phyloP scores from a whole-genome alignment of 1,140 invertebrate genomes.

The Himalopsyche phryganea region DNA sequence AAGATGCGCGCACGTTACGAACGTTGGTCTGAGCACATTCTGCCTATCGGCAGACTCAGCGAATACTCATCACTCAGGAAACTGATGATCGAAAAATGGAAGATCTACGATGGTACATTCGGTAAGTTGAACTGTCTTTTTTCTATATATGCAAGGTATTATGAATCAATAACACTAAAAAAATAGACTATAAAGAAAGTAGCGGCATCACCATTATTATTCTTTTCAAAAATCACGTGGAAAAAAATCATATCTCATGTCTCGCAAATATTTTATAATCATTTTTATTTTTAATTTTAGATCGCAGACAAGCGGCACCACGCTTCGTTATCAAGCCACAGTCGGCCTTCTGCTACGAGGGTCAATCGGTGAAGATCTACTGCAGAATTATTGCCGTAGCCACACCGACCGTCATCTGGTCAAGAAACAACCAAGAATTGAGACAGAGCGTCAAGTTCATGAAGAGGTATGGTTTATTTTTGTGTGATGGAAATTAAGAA shows the following conservation, averaged over 20 bases:
- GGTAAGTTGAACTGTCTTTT: slow-evolving; percentile 54
- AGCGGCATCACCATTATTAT: too few species aligned
- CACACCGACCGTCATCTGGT: slow-evolving; percentile 93
- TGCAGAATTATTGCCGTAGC: slow-evolving; percentile 94
- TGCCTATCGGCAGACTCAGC: slow-evolving; percentile 93
- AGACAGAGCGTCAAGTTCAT: slow-evolving; percentile 98
- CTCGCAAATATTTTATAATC: too few species aligned
- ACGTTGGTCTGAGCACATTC: slow-evolving; percentile 82
- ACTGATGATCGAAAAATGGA: slow-evolving; percentile 92
- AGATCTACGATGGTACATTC: slow-evolving; percentile 93
- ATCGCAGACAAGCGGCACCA: slow-evolving; percentile 95
- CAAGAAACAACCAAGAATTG: slow-evolving; percentile 88
- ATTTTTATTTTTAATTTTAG: too few species aligned
- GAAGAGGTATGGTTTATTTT: slow-evolving; percentile 67
- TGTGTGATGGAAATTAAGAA: too few species aligned
- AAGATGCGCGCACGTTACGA: slow-evolving; percentile 80
- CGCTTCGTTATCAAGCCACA: slow-evolving; percentile 95
- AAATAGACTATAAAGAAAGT: too few species aligned
- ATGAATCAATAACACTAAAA: too few species aligned
- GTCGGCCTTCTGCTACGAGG: slow-evolving; percentile 94
- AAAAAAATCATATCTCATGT: too few species aligned
- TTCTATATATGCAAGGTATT: too few species aligned
- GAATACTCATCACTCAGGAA: slow-evolving; percentile 98
- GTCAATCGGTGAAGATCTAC: slow-evolving; percentile 95
- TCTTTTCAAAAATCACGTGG: too few species aligned